These are phyloP conservation scores for Meliscaeva auricollis DNA, from an alignment of 2,888 invertebrate species.

Conservation along the genomic window DNA sequence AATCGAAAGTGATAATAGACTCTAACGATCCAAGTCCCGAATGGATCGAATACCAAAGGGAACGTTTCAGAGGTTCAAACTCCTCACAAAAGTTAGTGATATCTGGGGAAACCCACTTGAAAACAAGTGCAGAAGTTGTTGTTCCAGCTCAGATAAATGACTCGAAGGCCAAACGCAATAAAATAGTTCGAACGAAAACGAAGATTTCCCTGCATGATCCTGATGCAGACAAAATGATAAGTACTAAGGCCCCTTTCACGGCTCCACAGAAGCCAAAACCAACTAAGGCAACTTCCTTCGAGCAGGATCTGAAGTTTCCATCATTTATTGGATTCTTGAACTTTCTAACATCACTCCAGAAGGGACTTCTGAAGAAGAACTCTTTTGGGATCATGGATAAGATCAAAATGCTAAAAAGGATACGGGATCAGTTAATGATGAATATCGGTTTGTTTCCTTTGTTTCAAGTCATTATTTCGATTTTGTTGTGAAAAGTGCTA, in stretches of 20 bases:
- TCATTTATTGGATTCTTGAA: constrained; percentile 81
- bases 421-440: constrained; percentile 85
- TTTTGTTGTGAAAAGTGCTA: background rate
- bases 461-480: too few relatives aligned
- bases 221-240: constrained; percentile 15
- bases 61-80: constrained; percentile 79
- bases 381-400: constrained; percentile 81
- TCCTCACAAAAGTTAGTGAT: constrained; percentile 74
- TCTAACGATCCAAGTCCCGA: constrained; percentile 79
- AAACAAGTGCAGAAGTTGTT: constrained; percentile 78
- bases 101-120: constrained; percentile 77
- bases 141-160: constrained; percentile 75
- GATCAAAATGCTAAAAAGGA: constrained; percentile 80
- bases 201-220: constrained; percentile 73
- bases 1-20: background rate
- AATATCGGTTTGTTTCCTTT: constrained; percentile 87
- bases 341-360: constrained; percentile 81
- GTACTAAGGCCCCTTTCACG: constrained; percentile 3
- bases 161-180: constrained; percentile 49
- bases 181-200: constrained; percentile 78
- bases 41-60: constrained; percentile 82
- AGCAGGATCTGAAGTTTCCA: constrained; percentile 77
- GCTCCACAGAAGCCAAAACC: background rate
- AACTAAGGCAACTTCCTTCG: background rate
- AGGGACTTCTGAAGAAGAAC: constrained; percentile 80